Percentiles rank a stretch among this genome's conserved stretches.
phyloP scores from a whole-genome alignment of 2,113 vertebrate genomes.

The crab-eating macaque (Macaca fascicularis) region T2T-MFA8v1.1 NC_088375.1:145947501-145948000 shows the following conservation, averaged over 20 bases:
- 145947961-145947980: neutral
- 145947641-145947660: neutral
- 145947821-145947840: neutral
- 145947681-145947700: neutral
- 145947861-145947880: neutral
- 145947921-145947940: slow-evolving; percentile 24
- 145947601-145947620: neutral
- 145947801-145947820: neutral
- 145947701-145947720: neutral
- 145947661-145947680: neutral
- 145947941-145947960: neutral
- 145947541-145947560: neutral
- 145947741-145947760: neutral
- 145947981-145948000: slow-evolving; percentile 18
- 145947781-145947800: neutral
- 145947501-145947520: slow-evolving; percentile 6
- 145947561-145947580: neutral
- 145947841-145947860: neutral
- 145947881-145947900: neutral
- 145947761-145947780: neutral
- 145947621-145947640: neutral
- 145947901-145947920: slow-evolving; percentile 28
- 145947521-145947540: neutral
- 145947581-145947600: neutral
- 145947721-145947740: neutral